phyloP scores from a whole-genome alignment of 2,113 vertebrate genomes.

The Lampris incognitus region DNA sequence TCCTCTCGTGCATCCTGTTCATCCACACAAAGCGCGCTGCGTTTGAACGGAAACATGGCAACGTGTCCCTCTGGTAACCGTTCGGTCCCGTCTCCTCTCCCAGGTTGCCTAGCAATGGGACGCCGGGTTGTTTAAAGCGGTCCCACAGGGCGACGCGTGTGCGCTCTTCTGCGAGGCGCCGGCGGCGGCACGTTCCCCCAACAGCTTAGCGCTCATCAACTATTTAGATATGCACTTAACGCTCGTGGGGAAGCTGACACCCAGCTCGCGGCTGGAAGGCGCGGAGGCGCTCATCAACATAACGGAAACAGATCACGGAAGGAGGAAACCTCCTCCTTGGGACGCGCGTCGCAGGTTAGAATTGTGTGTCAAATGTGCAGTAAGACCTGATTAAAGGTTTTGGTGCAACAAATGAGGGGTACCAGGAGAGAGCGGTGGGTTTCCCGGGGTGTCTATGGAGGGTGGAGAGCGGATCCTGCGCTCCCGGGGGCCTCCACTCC shows the following conservation, averaged over 20 bases:
- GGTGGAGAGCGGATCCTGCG: background rate
- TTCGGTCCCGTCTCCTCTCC: slow-evolving; percentile 57
- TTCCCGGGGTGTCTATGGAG: slow-evolving; percentile 19
- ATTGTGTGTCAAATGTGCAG: background rate
- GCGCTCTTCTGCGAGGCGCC: slow-evolving; percentile 68
- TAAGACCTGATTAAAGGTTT: slow-evolving; percentile 23
- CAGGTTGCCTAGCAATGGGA: slow-evolving; percentile 65
- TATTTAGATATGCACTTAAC: slow-evolving; percentile 81
- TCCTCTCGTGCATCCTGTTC: slow-evolving; percentile 17
- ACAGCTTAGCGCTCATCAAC: slow-evolving; percentile 81
- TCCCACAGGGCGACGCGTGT: slow-evolving; percentile 72
- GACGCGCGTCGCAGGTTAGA: no score
- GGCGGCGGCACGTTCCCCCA: slow-evolving; percentile 70
- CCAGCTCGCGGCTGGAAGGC: slow-evolving; percentile 48
- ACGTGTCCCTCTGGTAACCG: slow-evolving; percentile 60
- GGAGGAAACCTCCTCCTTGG: slow-evolving; percentile 4
- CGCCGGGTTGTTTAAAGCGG: slow-evolving; percentile 73
- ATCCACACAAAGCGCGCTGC: slow-evolving; percentile 27
- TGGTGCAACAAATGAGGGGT: background rate
- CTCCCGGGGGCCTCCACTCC: background rate
- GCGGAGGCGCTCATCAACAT: slow-evolving; percentile 43
- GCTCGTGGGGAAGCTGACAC: slow-evolving; percentile 67
- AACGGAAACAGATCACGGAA: slow-evolving; percentile 9
- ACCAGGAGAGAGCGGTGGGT: background rate
- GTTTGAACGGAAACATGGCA: slow-evolving; percentile 41